Percentiles rank a stretch among this genome's conserved stretches.
Evolutionary conservation across 2,797 vertebrate genomes (phyloP).

Genomic region (Notamacropus eugenii): DNA sequence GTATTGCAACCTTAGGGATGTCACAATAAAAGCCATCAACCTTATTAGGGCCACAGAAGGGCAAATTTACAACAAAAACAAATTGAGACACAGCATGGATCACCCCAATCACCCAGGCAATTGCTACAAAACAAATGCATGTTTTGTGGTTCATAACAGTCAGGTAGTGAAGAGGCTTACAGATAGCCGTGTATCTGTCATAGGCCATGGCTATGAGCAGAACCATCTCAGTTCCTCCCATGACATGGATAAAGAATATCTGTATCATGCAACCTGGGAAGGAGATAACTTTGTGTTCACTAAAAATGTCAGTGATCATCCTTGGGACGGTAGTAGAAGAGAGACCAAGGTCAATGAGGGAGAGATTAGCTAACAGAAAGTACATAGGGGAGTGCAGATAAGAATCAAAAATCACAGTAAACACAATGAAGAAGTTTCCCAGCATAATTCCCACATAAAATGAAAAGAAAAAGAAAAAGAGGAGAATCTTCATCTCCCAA

Average conservation of each 20-base stretch:
- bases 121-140: constrained; percentile 46
- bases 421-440: constrained; percentile 53
- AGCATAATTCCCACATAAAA: constrained; percentile 43
- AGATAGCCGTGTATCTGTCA: constrained; percentile 59
- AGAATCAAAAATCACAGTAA: constrained; percentile 51
- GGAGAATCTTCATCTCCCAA: constrained; percentile 26
- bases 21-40: constrained; percentile 75
- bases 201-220: constrained; percentile 63
- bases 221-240: constrained; percentile 59
- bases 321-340: constrained; percentile 50
- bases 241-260: constrained; percentile 58
- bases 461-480: constrained; percentile 37
- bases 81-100: constrained; percentile 60
- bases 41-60: constrained; percentile 72
- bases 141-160: constrained; percentile 50
- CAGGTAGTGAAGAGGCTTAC: constrained; percentile 62
- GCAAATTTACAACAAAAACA: constrained; percentile 65
- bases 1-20: constrained; percentile 63
- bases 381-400: constrained; percentile 57
- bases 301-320: constrained; percentile 64
- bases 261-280: constrained; percentile 63
- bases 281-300: constrained; percentile 51
- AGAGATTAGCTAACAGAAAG: constrained; percentile 55
- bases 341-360: constrained; percentile 55
- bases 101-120: constrained; percentile 63